Percentiles rank a stretch among this genome's conserved stretches.
phyloP scores from a whole-genome alignment of 2,888 invertebrate genomes.

The Eustalomyia histrio region DNA sequence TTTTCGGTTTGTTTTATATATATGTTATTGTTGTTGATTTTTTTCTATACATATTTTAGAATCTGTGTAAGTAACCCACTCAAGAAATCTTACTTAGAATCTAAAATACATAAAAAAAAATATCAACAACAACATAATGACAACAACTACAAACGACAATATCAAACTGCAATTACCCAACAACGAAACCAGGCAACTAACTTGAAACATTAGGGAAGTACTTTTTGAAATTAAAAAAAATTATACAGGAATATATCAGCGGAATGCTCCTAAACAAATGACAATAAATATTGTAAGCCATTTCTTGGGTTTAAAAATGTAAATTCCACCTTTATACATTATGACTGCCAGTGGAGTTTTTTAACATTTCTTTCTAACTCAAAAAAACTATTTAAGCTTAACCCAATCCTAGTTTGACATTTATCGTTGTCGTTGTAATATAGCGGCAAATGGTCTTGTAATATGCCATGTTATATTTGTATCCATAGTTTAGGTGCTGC shows the following conservation, averaged over 20 bases:
- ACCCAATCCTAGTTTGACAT: slow-evolving; percentile 39
- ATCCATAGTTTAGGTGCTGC: slow-evolving; percentile 10
- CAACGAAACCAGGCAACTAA: slow-evolving; percentile 37
- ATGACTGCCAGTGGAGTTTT: slow-evolving; percentile 39
- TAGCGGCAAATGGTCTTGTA: slow-evolving; percentile 60
- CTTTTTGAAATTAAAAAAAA: neutral
- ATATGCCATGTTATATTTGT: slow-evolving; percentile 56
- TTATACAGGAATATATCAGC: too few relatives aligned
- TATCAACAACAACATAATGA: neutral
- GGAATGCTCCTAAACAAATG: too few relatives aligned
- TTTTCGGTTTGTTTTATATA: slow-evolving; percentile 46
- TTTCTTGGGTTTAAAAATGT: too few relatives aligned
- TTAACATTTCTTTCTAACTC: slow-evolving; percentile 41
- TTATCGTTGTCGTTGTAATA: slow-evolving; percentile 44
- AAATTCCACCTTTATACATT: neutral
- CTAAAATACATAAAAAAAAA: neutral
- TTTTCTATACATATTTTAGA: slow-evolving; percentile 30
- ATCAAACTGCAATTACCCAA: slow-evolving; percentile 50
- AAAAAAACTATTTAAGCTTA: neutral
- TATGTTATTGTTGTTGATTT: slow-evolving; percentile 7
- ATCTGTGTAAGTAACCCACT: slow-evolving; percentile 52
- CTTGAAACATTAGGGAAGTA: neutral
- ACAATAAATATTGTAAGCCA: too few relatives aligned
- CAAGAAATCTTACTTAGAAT: slow-evolving; percentile 31
- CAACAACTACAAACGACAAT: slow-evolving; percentile 39